Evolutionary conservation across 2,113 vertebrate species (phyloP).

Genomic region (Apteryx owenii): DNA sequence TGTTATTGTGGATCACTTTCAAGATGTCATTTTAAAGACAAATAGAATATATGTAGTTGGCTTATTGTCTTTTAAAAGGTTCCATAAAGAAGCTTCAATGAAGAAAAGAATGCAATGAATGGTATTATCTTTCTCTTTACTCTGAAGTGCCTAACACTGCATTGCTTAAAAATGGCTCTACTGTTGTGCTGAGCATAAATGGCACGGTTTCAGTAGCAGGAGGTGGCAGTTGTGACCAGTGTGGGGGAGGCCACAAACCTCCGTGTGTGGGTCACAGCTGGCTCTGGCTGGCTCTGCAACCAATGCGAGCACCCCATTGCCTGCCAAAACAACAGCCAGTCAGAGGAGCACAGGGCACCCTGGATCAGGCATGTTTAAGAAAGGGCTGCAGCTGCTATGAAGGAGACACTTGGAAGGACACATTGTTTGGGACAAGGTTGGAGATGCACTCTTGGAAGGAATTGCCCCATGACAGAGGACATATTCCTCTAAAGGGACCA

Average conservation of each 20-base stretch:
- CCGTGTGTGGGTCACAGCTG: not conserved
- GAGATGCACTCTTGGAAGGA: not conserved
- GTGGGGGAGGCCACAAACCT: not conserved
- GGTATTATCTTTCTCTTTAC: not conserved
- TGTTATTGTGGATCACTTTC: not conserved
- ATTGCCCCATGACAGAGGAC: rapidly evolving
- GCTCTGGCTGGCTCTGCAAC: not conserved
- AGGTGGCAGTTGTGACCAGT: not conserved
- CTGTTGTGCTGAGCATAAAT: not conserved
- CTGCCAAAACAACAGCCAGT: not conserved
- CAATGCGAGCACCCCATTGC: not conserved
- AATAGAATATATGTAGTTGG: not conserved
- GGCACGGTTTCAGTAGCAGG: not conserved
- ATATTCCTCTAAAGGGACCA: not conserved
- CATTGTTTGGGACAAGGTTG: not conserved
- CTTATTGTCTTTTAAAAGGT: not conserved
- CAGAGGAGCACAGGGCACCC: not conserved
- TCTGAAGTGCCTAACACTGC: not conserved
- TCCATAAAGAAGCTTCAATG: not conserved
- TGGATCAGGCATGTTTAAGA: not conserved
- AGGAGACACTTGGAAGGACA: not conserved
- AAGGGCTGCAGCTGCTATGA: not conserved
- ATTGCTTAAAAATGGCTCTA: not conserved
- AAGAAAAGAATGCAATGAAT: not conserved
- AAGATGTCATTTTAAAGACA: not conserved